Conservation (phyloP, 2,113 vertebrate species). For the Spheniscus mendiculus region DNA sequence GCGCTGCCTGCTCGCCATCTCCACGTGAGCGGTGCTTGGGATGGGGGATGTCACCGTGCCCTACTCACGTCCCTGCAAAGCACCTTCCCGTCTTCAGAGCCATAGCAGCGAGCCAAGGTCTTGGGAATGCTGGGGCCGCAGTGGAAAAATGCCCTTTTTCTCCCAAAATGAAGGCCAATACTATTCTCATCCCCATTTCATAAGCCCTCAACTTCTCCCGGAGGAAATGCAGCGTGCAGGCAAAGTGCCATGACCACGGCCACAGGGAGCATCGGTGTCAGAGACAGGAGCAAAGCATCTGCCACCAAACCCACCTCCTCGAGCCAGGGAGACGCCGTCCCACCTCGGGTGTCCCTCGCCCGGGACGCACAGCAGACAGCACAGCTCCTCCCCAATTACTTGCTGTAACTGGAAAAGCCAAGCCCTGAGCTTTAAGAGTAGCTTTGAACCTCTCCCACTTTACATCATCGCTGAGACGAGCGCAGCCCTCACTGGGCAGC, state of each 20-base stretch:
- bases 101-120: rapidly evolving
- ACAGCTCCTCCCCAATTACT: neutral
- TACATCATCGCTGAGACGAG: neutral
- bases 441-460: neutral
- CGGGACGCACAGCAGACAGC: neutral
- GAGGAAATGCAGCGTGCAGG: rapidly evolving
- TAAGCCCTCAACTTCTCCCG: rapidly evolving
- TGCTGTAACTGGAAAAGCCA: neutral
- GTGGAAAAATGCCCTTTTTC: neutral
- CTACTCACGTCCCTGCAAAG: neutral
- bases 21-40: rapidly evolving
- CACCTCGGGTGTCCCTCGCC: neutral
- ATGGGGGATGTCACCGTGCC: neutral
- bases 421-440: neutral
- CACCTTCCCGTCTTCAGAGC: neutral
- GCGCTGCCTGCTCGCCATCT: neutral
- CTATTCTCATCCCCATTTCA: neutral
- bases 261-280: rapidly evolving
- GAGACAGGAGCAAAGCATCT: rapidly evolving
- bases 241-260: rapidly evolving
- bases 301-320: neutral
- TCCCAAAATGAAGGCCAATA: rapidly evolving
- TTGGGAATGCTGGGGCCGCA: neutral
- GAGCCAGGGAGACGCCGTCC: rapidly evolving
- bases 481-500: neutral